phyloP scores from a whole-genome alignment of 2,113 vertebrate genomes.

The Spermophilus dauricus region DNA sequence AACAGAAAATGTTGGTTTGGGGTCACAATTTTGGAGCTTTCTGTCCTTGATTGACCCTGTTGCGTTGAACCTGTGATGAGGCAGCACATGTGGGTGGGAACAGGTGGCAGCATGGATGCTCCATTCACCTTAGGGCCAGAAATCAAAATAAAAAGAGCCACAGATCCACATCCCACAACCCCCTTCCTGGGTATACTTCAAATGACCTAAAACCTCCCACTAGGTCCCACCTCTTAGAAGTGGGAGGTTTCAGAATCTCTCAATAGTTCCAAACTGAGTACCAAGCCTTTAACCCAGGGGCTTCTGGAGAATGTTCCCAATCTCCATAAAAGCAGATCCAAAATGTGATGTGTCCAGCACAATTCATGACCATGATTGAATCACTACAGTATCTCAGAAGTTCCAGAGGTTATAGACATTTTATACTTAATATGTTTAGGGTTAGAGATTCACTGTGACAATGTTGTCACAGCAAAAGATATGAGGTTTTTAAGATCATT shows the following conservation, averaged over 20 bases:
- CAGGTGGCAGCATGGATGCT: not conserved
- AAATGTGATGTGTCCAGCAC: not conserved
- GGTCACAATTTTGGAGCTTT: not conserved
- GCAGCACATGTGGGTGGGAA: not conserved
- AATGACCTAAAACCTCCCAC: not conserved
- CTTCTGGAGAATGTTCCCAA: not conserved
- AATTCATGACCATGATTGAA: not conserved
- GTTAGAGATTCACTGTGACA: not conserved
- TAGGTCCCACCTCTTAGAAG: too few species aligned
- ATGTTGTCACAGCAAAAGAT: not conserved
- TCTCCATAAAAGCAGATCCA: not conserved
- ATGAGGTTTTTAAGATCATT: not conserved
- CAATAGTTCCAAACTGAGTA: not conserved
- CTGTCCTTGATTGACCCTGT: not conserved
- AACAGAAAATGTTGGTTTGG: not conserved
- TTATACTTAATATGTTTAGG: not conserved
- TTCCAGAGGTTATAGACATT: not conserved
- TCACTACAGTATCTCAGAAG: not conserved
- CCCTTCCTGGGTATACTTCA: not conserved
- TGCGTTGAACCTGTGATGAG: not conserved
- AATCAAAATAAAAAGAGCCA: not conserved
- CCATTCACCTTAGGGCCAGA: not conserved
- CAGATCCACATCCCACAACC: too few species aligned
- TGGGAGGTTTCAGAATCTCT: not conserved
- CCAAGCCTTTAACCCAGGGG: too few species aligned